Percentiles rank a stretch among this genome's conserved stretches.
Evolutionary conservation across 2,797 vertebrate genomes (phyloP).

Genomic region (Enteromius mattozi): DNA sequence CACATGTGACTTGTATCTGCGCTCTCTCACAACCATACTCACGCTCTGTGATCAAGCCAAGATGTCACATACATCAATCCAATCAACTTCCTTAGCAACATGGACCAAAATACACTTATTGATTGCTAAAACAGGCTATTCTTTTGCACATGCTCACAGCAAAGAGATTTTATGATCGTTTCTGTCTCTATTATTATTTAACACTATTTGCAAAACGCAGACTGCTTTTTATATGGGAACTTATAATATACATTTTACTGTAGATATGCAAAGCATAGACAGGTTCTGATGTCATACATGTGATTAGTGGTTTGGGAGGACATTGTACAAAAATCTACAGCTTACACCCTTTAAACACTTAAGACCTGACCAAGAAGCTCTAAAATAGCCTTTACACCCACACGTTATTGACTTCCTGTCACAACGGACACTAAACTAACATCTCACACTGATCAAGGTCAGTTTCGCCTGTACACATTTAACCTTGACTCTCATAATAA

Average conservation of each 20-base stretch:
- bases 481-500: background rate
- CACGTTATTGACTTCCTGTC: slow-evolving; percentile 21
- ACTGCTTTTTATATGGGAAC: background rate
- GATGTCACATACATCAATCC: slow-evolving; percentile 28
- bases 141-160: background rate
- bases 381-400: slow-evolving; percentile 8
- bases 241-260: background rate
- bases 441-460: background rate
- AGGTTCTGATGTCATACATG: background rate
- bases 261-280: background rate
- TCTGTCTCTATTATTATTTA: background rate
- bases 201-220: background rate
- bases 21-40: slow-evolving; percentile 34
- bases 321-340: background rate
- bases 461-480: background rate
- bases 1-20: slow-evolving; percentile 51
- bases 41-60: slow-evolving; percentile 25
- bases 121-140: background rate
- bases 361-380: background rate
- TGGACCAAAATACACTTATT: background rate
- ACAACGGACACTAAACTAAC: background rate
- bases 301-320: background rate
- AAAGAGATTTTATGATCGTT: background rate
- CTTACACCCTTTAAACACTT: background rate
- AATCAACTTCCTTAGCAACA: slow-evolving; percentile 18